Conservation (phyloP, 2,113 vertebrate species). For the Cavia aperea region DNA sequence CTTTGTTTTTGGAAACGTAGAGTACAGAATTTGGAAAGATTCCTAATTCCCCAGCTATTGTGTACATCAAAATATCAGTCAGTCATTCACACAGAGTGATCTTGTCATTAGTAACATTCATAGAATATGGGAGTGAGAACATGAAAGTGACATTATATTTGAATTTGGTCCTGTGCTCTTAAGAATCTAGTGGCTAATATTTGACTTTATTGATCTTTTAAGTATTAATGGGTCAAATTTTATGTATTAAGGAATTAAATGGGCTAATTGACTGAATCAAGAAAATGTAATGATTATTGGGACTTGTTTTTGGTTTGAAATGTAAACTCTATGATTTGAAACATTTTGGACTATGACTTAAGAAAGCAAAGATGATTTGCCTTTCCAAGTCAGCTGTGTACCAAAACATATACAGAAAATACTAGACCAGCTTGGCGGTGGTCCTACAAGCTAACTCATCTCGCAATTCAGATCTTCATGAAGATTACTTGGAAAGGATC, state of each 20-base stretch:
- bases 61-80: not conserved
- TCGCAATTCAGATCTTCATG: not conserved
- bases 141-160: not conserved
- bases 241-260: slow-evolving; percentile 1
- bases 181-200: not conserved
- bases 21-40: not conserved
- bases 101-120: not conserved
- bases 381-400: slow-evolving; percentile 6
- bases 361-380: not conserved
- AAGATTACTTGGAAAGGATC: not conserved
- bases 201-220: not conserved
- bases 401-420: not conserved
- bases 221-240: not conserved
- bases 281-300: slow-evolving; percentile 3
- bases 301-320: not conserved
- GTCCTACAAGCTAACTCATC: not conserved
- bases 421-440: not conserved
- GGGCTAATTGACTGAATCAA: not conserved
- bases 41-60: not conserved
- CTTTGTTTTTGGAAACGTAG: not conserved
- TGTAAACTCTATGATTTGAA: not conserved
- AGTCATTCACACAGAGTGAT: not conserved
- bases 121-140: not conserved
- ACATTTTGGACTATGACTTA: not conserved
- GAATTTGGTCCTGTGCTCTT: not conserved